Evolutionary conservation across 2,113 vertebrate species (phyloP).

Genomic region (Cyprinodon variegatus): DNA sequence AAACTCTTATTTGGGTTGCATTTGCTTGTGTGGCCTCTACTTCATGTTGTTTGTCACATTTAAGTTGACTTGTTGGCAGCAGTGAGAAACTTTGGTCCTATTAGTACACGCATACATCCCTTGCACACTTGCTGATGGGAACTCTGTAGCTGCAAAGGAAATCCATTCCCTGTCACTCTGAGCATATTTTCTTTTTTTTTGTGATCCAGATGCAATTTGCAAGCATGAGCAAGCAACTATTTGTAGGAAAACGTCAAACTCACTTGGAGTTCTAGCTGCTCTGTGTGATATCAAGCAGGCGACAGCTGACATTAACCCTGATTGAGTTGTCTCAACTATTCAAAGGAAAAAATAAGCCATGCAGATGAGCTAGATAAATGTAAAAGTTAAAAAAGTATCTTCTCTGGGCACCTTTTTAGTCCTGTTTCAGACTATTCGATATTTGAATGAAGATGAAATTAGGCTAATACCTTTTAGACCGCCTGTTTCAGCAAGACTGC

Average conservation of each 20-base stretch:
- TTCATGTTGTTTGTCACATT: conserved; percentile 18
- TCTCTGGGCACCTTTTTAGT: background rate
- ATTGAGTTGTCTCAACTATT: conserved; percentile 39
- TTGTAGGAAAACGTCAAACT: conserved; percentile 58
- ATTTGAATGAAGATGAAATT: conserved; percentile 30
- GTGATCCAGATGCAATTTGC: background rate
- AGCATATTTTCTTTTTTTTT: conserved; percentile 6
- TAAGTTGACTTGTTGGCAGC: conserved; percentile 9
- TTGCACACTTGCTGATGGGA: background rate
- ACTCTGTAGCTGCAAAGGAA: conserved; percentile 8
- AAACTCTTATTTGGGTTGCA: too few relatives aligned
- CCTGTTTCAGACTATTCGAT: conserved; percentile 9
- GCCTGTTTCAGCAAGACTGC: conserved; percentile 25
- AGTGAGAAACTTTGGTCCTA: background rate
- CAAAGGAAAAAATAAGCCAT: conserved; percentile 16
- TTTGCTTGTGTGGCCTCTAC: background rate
- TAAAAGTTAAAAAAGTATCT: background rate
- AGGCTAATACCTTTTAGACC: conserved; percentile 1
- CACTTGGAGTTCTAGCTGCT: conserved; percentile 19
- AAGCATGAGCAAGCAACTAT: conserved; percentile 25
- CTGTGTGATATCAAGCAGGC: conserved; percentile 24
- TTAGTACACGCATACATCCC: background rate
- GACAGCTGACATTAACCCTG: conserved; percentile 57
- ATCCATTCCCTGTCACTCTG: conserved; percentile 32
- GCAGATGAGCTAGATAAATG: background rate